These are phyloP conservation scores for Plecotus auritus DNA, from an alignment of 2,113 vertebrate species.

Conservation along the genomic window DNA sequence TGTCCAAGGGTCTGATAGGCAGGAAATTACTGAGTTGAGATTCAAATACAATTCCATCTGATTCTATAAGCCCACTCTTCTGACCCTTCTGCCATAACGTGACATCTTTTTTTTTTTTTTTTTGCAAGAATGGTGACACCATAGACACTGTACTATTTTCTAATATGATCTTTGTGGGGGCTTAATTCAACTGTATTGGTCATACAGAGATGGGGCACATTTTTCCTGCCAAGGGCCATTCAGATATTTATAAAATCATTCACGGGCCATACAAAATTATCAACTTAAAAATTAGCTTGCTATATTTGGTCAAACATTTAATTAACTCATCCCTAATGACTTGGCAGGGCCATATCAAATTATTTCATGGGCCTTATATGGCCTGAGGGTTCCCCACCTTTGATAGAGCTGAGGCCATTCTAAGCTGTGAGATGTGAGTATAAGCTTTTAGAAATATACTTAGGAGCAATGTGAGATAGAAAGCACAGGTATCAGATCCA, in stretches of 20 bases:
- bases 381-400: too few species aligned
- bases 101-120: neutral
- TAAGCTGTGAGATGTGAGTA: neutral
- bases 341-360: too few species aligned
- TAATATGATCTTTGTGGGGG: neutral
- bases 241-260: too few species aligned
- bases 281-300: too few species aligned
- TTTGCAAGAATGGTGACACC: neutral
- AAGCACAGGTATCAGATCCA: constrained; percentile 29
- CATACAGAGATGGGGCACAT: too few species aligned
- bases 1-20: neutral
- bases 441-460: neutral
- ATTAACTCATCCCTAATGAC: too few species aligned
- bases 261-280: too few species aligned
- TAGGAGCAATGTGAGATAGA: neutral
- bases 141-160: neutral
- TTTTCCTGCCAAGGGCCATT: too few species aligned
- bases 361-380: too few species aligned
- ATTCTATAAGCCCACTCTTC: neutral
- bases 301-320: too few species aligned
- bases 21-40: neutral
- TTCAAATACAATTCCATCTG: neutral
- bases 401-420: neutral
- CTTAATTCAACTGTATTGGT: neutral
- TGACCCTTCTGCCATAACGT: neutral